Percentiles rank a stretch among this genome's conserved stretches.
phyloP scores from a whole-genome alignment of 2,888 invertebrate species.

The Acrobasis consociella region DNA sequence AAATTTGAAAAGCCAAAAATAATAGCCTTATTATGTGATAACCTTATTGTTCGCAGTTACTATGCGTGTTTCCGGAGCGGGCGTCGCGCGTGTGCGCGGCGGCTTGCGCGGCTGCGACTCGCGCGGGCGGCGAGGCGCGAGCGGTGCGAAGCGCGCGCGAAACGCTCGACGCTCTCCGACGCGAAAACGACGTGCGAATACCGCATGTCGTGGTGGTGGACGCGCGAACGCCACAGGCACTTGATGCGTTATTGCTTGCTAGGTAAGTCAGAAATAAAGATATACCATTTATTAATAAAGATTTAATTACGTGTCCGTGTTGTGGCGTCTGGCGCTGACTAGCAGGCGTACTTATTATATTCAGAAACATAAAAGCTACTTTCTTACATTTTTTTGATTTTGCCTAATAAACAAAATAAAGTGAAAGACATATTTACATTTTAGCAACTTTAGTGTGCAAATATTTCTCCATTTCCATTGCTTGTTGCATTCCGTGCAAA shows the following conservation, averaged over 20 bases:
- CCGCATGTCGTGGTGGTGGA: constrained; percentile 85
- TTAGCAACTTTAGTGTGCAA: neutral
- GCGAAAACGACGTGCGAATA: constrained; percentile 79
- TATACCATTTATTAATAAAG: no score
- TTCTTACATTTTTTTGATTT: no score
- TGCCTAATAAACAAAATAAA: neutral
- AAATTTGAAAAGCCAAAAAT: neutral
- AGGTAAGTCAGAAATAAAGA: constrained; percentile 69
- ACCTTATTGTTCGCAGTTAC: constrained; percentile 75
- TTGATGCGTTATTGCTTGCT: constrained; percentile 85
- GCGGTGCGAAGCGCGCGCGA: constrained; percentile 81
- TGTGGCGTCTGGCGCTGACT: neutral
- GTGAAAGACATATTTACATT: neutral
- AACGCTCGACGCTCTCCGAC: constrained; percentile 76
- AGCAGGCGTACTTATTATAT: neutral
- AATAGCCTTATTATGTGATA: constrained; percentile 13
- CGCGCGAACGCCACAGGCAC: constrained; percentile 79
- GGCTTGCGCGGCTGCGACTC: constrained; percentile 82
- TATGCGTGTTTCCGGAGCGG: constrained; percentile 87
- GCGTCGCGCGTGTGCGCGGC: constrained; percentile 87
- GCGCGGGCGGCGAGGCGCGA: constrained; percentile 84
- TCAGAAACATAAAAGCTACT: neutral
- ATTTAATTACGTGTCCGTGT: no score
- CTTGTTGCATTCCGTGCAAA: constrained; percentile 13
- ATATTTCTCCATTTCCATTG: constrained; percentile 14